A percentile compares a stretch with the other conserved stretches of the same genome.
These are phyloP conservation scores for Fratercula arctica DNA, from an alignment of 2,797 vertebrate species.

Conservation along the genomic window DNA sequence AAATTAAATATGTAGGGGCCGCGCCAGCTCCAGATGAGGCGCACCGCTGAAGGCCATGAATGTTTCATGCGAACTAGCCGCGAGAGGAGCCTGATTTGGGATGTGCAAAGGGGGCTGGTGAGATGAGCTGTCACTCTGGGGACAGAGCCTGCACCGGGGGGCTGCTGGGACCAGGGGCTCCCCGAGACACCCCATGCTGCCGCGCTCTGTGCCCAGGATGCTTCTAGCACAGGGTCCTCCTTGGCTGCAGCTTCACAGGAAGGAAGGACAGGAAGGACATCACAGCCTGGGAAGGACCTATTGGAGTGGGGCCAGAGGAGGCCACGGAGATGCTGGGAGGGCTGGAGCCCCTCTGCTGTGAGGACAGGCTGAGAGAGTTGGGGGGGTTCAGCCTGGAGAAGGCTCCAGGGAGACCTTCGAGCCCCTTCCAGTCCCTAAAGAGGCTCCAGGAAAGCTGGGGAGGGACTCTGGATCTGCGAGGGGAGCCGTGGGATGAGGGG, in stretches of 20 bases:
- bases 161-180: neutral
- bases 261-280: too few relatives aligned
- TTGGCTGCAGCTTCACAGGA: fast-evolving
- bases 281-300: too few relatives aligned
- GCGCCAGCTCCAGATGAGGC: neutral
- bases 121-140: neutral
- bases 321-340: too few relatives aligned
- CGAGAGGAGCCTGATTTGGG: neutral
- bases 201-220: fast-evolving
- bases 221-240: neutral
- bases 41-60: neutral
- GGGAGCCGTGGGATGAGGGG: too few relatives aligned
- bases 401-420: too few relatives aligned
- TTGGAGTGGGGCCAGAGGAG: too few relatives aligned
- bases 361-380: too few relatives aligned
- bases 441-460: too few relatives aligned
- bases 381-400: too few relatives aligned
- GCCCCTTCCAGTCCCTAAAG: too few relatives aligned
- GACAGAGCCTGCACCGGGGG: fast-evolving
- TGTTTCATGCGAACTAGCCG: neutral
- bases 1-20: slow-evolving; percentile 33
- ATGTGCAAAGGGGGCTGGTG: neutral
- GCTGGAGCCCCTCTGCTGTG: too few relatives aligned
- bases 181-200: fast-evolving
- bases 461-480: too few relatives aligned